phyloP scores from a whole-genome alignment of 2,797 vertebrate species.

The Gymnopithys bicolor region DNA sequence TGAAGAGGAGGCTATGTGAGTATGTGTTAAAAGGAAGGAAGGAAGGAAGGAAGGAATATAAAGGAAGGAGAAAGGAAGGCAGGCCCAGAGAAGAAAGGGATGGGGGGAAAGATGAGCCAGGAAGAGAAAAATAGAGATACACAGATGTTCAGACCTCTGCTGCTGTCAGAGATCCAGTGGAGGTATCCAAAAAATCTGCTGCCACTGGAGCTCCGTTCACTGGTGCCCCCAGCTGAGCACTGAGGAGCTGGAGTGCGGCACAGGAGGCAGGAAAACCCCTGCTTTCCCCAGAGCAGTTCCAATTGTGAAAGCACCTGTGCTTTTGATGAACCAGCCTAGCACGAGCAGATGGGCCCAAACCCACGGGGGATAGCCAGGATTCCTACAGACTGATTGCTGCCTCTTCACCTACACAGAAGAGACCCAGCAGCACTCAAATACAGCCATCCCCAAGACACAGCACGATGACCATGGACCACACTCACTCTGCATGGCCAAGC shows the following conservation, averaged over 20 bases:
- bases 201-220: background rate
- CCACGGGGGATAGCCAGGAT: background rate
- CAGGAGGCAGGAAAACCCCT: background rate
- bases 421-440: background rate
- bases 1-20: background rate
- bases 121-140: background rate
- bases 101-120: background rate
- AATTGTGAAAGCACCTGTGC: background rate
- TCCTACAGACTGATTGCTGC: background rate
- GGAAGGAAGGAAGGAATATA: background rate
- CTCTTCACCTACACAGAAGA: background rate
- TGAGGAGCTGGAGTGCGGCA: background rate
- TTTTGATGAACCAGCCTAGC: background rate
- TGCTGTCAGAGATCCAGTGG: background rate
- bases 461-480: rapidly evolving
- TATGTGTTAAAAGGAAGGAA: background rate
- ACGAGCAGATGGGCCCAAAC: background rate
- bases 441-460: background rate
- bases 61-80: background rate
- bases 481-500: background rate
- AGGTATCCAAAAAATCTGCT: background rate
- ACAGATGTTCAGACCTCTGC: background rate
- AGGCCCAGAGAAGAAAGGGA: background rate
- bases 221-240: background rate
- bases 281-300: background rate